Conservation (phyloP, 2,888 invertebrate species). For the Choristoneura rosaceana region DNA sequence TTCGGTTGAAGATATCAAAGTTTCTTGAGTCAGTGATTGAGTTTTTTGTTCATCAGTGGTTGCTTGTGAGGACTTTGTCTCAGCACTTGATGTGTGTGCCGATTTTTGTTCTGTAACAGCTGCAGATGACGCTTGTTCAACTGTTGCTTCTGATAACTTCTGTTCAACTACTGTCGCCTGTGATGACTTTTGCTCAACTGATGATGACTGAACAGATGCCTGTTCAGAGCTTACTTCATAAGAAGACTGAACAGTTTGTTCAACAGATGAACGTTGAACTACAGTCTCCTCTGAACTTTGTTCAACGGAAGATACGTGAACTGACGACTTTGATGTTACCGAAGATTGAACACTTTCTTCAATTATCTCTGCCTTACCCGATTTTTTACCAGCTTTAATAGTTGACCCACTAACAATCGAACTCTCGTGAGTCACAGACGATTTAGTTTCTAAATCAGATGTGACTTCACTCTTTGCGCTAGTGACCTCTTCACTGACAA, state of each 20-base stretch:
- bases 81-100: slow-evolving; percentile 43
- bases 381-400: slow-evolving; percentile 42
- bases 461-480: slow-evolving; percentile 63
- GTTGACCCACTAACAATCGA: slow-evolving; percentile 60
- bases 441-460: slow-evolving; percentile 69
- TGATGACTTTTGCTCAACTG: slow-evolving; percentile 38
- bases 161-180: slow-evolving; percentile 40
- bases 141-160: slow-evolving; percentile 31
- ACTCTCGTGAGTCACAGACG: slow-evolving; percentile 63
- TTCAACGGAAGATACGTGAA: slow-evolving; percentile 45
- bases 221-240: slow-evolving; percentile 44
- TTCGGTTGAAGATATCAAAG: slow-evolving; percentile 40
- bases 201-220: slow-evolving; percentile 42
- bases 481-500: slow-evolving; percentile 62
- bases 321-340: slow-evolving; percentile 40
- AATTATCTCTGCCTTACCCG: slow-evolving; percentile 44
- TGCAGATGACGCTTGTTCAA: slow-evolving; percentile 33
- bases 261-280: slow-evolving; percentile 43
- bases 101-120: slow-evolving; percentile 42
- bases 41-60: slow-evolving; percentile 41
- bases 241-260: slow-evolving; percentile 47
- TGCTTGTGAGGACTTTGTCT: slow-evolving; percentile 35
- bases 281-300: slow-evolving; percentile 41
- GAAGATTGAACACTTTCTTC: slow-evolving; percentile 42
- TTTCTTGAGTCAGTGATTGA: slow-evolving; percentile 34